A percentile compares a stretch with the other conserved stretches of the same genome.
These are phyloP conservation scores for Poecilia velifera DNA, from an alignment of 2,797 vertebrate genomes.

Conservation along the genomic window DNA sequence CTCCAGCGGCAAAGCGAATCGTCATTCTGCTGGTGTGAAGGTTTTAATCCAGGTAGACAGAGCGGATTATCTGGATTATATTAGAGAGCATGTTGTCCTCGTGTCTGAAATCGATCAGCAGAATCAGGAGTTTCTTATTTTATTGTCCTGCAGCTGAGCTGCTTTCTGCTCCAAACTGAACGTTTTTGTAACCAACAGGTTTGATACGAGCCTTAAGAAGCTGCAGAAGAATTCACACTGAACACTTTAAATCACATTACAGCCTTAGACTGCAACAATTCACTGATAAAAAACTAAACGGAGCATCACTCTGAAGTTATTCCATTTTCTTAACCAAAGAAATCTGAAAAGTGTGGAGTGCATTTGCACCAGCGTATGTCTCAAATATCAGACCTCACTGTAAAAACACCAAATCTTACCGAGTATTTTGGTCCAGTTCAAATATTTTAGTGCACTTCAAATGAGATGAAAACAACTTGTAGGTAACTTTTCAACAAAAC, in stretches of 20 bases:
- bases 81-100: not conserved
- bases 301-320: not conserved
- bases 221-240: not conserved
- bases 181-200: too few species aligned
- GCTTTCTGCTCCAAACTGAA: not conserved
- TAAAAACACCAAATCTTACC: too few species aligned
- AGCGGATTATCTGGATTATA: not conserved
- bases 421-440: too few species aligned
- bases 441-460: too few species aligned
- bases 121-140: not conserved
- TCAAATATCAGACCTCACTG: too few species aligned
- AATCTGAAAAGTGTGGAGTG: not conserved
- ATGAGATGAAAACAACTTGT: too few species aligned
- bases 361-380: too few species aligned
- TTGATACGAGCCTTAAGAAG: not conserved
- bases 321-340: too few species aligned
- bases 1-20: not conserved
- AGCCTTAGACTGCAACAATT: not conserved
- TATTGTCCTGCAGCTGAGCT: not conserved
- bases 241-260: not conserved
- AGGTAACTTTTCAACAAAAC: too few species aligned
- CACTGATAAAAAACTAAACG: not conserved
- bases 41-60: not conserved
- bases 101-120: not conserved
- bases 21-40: not conserved